Evolutionary conservation across 2,113 vertebrate species (phyloP).

Genomic region (Potamarius usumacintae): DNA sequence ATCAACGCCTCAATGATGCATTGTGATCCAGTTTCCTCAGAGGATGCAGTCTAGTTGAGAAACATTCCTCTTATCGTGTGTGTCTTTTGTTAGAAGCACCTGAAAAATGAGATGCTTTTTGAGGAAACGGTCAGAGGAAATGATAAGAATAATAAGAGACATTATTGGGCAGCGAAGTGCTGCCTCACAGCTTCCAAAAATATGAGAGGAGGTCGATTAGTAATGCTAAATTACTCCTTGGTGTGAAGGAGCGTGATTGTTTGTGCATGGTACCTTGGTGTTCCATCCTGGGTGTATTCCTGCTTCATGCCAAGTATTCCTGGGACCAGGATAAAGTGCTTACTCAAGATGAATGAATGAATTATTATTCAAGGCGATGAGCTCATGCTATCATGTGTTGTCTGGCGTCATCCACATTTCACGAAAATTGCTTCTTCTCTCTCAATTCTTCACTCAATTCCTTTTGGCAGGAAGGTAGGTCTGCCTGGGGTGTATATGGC

Average conservation of each 20-base stretch:
- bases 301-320: not conserved
- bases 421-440: too few relatives aligned
- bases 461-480: too few relatives aligned
- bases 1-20: constrained; percentile 12
- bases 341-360: not conserved
- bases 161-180: not conserved
- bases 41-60: constrained; percentile 55
- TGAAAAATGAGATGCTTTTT: not conserved
- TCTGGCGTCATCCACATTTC: too few relatives aligned
- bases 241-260: not conserved
- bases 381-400: too few relatives aligned
- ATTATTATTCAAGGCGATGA: not conserved
- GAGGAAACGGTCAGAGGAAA: not conserved
- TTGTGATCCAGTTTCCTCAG: constrained; percentile 66
- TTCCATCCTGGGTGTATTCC: not conserved
- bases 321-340: not conserved
- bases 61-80: not conserved
- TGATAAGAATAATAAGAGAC: not conserved
- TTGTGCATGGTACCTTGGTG: not conserved
- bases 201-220: not conserved
- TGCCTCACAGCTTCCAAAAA: not conserved
- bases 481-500: too few relatives aligned
- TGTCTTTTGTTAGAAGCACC: not conserved
- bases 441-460: too few relatives aligned
- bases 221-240: not conserved